Evolutionary conservation across 2,888 invertebrate genomes (phyloP), one percentile per base, ranked within the genome.

Genomic region (Amorpha juglandis): DNA sequence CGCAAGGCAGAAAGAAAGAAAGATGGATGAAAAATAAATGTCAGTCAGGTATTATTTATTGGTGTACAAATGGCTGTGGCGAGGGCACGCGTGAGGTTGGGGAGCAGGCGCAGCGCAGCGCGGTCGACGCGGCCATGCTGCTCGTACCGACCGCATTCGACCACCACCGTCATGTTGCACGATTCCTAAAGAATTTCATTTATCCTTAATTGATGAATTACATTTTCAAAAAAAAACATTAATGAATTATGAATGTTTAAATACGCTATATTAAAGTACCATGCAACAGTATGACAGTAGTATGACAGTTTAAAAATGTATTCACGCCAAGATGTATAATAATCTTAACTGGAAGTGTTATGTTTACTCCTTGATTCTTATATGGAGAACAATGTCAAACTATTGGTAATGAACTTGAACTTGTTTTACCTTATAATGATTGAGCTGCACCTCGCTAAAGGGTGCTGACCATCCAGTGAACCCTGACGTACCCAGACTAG

Each of bases 341-440:
- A 58, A 58, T 64, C 52, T 47, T 47, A 53, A 53, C 33, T 47
- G 16, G 6, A 55, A 16, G n/a, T 19, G 14, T 27, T 45, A 53
- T 33, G 33, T 19, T 47, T 11, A 47, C 45, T 11, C 7, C 12
- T 53, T 12, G 33, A 53, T 16, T 45, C 80, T 76, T 74, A 73
- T 73, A 74, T 70, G 69, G 76, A 72, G 19, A 42, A 68, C 52
- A 55, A 64, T 55, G 47, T 64, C 33, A 47, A 64, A 47, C 35
- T 58, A 65, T 64, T 48, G 14, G 12, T 64, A 48, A 64, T 73
- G 71, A 76, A 74, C 72, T 72, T 71, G 73, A 77, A 74, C 75
- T 76, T 75, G 72, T 68, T 52, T 83, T 83, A 92, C 92, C 86
- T 95, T 95, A 78, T 96, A 96, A 88, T 96, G 96, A 80, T 96